Conservation (phyloP, 2,888 invertebrate genomes). For the Synergus itoensis region DNA sequence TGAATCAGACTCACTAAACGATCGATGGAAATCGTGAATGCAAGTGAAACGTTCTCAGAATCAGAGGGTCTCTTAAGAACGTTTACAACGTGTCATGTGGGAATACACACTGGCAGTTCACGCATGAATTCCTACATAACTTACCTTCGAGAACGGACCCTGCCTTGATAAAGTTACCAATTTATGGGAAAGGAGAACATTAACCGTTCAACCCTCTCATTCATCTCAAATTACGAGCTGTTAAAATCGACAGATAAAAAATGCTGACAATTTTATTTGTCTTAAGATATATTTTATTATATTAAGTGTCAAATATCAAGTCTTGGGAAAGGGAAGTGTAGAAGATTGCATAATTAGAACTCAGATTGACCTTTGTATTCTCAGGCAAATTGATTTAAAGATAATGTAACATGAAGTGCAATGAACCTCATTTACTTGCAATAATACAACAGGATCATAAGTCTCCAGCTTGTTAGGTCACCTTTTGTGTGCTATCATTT, state of each 20-base stretch:
- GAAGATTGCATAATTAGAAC: too few species aligned
- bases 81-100: conserved; percentile 16
- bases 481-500: neutral
- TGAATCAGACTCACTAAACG: neutral
- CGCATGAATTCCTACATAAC: conserved; percentile 22
- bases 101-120: conserved; percentile 5
- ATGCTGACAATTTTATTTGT: neutral
- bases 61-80: conserved; percentile 8
- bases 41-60: conserved; percentile 15
- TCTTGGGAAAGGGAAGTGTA: too few species aligned
- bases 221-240: conserved; percentile 14
- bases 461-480: neutral
- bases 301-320: neutral
- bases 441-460: neutral
- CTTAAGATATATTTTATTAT: neutral
- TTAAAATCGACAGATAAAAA: conserved; percentile 1
- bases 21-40: conserved; percentile 28
- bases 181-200: conserved; percentile 32
- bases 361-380: too few species aligned
- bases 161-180: conserved; percentile 26
- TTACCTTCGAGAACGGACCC: neutral
- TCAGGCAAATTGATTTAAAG: neutral
- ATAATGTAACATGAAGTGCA: neutral
- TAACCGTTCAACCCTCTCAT: conserved; percentile 3
- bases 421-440: neutral